A percentile compares a stretch with the other conserved stretches of the same genome.
Conservation (phyloP, 1,140 invertebrate species). For the Armadillidium nasatum region DNA sequence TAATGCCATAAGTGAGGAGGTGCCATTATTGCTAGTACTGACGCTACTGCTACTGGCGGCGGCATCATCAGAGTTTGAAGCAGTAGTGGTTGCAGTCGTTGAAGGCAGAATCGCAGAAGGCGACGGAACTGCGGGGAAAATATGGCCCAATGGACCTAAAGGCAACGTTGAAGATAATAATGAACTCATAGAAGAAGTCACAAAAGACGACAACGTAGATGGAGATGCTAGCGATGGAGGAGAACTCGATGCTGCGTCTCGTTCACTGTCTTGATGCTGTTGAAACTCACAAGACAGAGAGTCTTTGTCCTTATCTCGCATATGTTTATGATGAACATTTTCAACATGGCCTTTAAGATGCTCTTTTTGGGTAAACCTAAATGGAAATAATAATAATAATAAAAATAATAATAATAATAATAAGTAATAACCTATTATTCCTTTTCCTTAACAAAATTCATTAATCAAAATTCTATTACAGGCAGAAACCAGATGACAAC, state of each 20-base stretch:
- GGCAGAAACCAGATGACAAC: too few species aligned
- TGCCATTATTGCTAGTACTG: not conserved
- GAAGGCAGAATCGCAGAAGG: not conserved
- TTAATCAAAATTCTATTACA: too few species aligned
- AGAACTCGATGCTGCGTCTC: constrained; percentile 2
- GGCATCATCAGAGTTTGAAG: not conserved
- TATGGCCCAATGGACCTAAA: constrained; percentile 10
- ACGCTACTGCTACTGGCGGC: not conserved
- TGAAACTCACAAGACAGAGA: not conserved
- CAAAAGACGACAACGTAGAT: not conserved
- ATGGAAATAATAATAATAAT: not conserved
- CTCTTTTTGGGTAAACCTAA: constrained; percentile 44
- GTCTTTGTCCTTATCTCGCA: constrained; percentile 21
- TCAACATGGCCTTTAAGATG: constrained; percentile 43
- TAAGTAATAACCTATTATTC: too few species aligned
- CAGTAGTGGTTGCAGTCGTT: not conserved
- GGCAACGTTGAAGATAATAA: constrained; percentile 19
- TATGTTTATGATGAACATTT: constrained; percentile 41
- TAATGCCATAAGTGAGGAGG: constrained; percentile 25
- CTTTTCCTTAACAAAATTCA: too few species aligned
- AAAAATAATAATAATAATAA: too few species aligned
- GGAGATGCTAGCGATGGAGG: constrained; percentile 26
- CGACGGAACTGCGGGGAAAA: not conserved
- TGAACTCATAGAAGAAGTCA: constrained; percentile 24
- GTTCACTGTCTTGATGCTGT: not conserved